Base-by-base conservation (phyloP, 1,140 invertebrate species). In the Carposina sasakii region DNA sequence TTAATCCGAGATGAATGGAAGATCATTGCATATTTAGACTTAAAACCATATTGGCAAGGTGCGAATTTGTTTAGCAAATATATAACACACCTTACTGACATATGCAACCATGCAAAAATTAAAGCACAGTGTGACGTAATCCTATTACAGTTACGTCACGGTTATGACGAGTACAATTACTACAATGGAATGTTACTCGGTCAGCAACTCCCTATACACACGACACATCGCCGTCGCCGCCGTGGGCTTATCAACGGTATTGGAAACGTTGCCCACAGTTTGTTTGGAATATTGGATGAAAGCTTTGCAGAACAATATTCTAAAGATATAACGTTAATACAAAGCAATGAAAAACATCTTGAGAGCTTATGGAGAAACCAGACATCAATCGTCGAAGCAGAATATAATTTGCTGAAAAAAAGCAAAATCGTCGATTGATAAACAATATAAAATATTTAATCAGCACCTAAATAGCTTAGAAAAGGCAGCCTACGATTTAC, bases 1-100 rank as follows among this genome's bases (percentile, higher is more conserved):
- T 48, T 50, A 28, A 53, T 64, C 13, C 41, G 43, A 16, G 61
- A 64, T 43, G 49, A 64, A 37, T 64, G 61, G 57, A 60, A 33
- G 13, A 12, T 64, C 9, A 28, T 64, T 6, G 42, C 51, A 10
- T 64, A 48, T 37, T 60, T 60, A 20, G 57, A 64, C 15, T 43
- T 60, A 50, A 41, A 44, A 0, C 45, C 34, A 1, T 64, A 60
- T 23, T 60, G 55, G 57, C 22, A 52, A 28, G 20, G 42, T 13
- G 12, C 42, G 15, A 22, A 17, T 19, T 13, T 39, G 3, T 22
- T 53, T 15, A 17, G 47, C 19, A 23, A 47, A 9, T 53, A 47
- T 17, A 12, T 53, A 2, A 37, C 16, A 20, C 16, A 39, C 12
- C 10, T 39, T 21, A 22, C 20, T 15, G 2, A 8, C 10, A 39